Conservation (phyloP, 2,888 invertebrate genomes). For the Apodemia zela region DNA sequence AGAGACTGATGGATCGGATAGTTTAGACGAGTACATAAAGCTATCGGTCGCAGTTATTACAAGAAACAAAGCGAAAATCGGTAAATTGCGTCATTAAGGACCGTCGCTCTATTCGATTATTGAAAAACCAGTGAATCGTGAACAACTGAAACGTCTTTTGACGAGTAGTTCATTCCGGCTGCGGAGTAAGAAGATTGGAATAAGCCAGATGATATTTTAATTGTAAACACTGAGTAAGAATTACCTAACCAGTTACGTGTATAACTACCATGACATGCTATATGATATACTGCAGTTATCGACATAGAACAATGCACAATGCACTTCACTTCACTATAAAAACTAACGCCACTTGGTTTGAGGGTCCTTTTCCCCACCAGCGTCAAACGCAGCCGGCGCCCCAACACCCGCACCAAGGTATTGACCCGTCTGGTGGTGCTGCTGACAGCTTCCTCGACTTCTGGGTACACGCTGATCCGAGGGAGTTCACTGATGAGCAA, state of each 20-base stretch:
- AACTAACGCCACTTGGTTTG: conserved; percentile 2
- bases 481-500: conserved; percentile 82
- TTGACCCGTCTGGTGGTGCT: conserved; percentile 80
- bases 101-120: no score
- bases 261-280: neutral
- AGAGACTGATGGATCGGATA: no score
- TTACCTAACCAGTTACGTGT: neutral
- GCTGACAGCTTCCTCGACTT: conserved; percentile 83
- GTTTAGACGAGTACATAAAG: no score
- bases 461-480: conserved; percentile 79
- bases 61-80: no score
- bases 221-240: no score
- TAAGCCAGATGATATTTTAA: no score
- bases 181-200: no score
- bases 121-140: no score
- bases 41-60: no score
- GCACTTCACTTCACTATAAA: conserved; percentile 3
- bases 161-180: no score
- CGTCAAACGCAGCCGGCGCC: conserved; percentile 87
- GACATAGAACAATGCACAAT: neutral
- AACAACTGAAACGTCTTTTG: no score
- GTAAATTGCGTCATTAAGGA: no score
- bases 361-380: conserved; percentile 11
- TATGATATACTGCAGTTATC: neutral
- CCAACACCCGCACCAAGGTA: conserved; percentile 93